phyloP scores from a whole-genome alignment of 2,113 vertebrate species.

The Physeter macrocephalus region DNA sequence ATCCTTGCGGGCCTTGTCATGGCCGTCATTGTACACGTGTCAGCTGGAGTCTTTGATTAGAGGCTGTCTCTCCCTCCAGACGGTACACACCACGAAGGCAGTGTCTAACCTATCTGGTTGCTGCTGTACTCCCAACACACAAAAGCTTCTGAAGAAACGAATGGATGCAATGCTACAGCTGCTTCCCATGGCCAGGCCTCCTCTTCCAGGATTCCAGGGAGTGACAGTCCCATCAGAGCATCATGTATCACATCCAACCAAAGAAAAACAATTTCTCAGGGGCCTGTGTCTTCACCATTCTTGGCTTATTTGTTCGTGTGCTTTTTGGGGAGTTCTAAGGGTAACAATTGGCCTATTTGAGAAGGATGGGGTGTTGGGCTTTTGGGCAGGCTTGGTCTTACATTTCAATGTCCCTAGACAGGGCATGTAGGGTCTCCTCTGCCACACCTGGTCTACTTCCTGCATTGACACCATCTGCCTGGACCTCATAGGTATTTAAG shows the following conservation, averaged over 20 bases:
- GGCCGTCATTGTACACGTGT: too few relatives aligned
- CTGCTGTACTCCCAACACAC: neutral
- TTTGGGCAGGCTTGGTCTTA: neutral
- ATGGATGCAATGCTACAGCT: neutral
- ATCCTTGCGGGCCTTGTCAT: rapidly evolving
- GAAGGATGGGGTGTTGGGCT: neutral
- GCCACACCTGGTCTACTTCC: neutral
- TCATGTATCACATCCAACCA: neutral
- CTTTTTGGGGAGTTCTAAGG: neutral
- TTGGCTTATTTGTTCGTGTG: neutral
- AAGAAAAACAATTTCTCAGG: neutral
- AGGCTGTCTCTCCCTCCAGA: neutral
- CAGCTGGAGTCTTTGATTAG: neutral
- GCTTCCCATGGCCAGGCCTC: neutral
- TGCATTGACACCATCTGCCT: neutral
- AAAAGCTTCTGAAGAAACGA: neutral
- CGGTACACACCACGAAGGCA: neutral
- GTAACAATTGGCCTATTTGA: neutral
- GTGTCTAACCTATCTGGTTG: neutral
- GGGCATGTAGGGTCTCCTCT: neutral
- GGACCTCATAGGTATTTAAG: neutral
- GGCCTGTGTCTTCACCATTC: neutral
- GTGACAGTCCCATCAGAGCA: neutral
- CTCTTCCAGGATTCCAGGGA: neutral
- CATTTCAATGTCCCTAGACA: neutral